Evolutionary conservation across 2,888 invertebrate genomes (phyloP).

Genomic region (Nephrotoma appendiculata): DNA sequence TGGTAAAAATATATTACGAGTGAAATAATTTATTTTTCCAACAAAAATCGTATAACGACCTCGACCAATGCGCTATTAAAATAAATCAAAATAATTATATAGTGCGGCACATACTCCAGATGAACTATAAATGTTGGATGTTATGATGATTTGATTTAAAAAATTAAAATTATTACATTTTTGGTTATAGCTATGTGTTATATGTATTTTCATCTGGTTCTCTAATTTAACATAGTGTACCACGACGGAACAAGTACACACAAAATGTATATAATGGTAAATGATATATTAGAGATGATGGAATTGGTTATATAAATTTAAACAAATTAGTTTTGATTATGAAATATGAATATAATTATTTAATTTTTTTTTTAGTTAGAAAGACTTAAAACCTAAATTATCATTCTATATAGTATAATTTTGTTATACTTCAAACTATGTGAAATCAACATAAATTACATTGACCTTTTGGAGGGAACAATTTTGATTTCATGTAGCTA

Average conservation of each 20-base stretch:
- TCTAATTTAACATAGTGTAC: background rate
- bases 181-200: background rate
- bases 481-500: background rate
- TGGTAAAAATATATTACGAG: background rate
- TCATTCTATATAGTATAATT: background rate
- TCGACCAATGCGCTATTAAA: background rate
- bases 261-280: background rate
- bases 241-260: background rate
- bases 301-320: background rate
- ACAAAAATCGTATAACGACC: background rate
- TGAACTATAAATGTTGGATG: background rate
- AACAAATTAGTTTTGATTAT: background rate
- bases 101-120: background rate
- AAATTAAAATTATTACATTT: background rate
- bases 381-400: background rate
- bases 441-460: background rate
- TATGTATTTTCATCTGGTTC: background rate
- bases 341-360: background rate
- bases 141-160: background rate
- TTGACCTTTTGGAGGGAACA: background rate
- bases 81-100: background rate
- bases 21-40: background rate
- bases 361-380: background rate
- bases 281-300: background rate
- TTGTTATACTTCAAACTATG: background rate